These are phyloP conservation scores for Hippasteria phrygiana DNA, from an alignment of 53 echinoderm and acorn worm genomes.

Conservation along the genomic window DNA sequence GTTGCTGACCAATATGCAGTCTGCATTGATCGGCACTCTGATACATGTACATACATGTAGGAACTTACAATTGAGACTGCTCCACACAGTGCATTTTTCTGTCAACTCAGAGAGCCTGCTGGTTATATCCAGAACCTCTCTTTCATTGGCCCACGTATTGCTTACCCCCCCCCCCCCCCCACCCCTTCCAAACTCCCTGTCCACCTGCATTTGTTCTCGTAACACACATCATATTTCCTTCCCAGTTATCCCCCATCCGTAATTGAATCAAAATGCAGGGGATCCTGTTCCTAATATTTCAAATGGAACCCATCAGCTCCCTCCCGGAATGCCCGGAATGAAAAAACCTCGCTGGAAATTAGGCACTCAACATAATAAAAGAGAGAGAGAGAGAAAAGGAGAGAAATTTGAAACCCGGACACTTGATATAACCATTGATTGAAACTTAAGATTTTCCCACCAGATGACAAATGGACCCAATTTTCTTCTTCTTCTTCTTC, in stretches of 20 bases:
- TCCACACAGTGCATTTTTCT: not conserved
- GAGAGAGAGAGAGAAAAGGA: not conserved
- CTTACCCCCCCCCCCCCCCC: not conserved
- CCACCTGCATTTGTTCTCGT: no score
- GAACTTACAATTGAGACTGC: no score
- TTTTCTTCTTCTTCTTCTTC: not conserved
- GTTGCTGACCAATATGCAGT: no score
- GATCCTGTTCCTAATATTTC: not conserved
- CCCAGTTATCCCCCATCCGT: not conserved
- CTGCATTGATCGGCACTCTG: no score
- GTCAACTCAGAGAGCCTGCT: no score
- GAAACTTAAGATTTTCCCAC: conserved; percentile 2
- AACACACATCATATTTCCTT: no score
- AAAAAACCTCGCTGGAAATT: not conserved
- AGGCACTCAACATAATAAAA: not conserved
- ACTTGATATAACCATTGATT: conserved; percentile 41
- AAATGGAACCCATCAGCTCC: not conserved
- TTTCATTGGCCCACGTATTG: no score
- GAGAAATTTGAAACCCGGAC: conserved; percentile 9
- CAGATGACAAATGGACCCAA: not conserved
- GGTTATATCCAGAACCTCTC: no score
- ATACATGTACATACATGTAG: no score
- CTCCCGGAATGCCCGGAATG: not conserved
- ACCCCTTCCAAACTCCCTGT: not conserved
- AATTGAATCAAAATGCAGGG: not conserved